Conservation (phyloP, 2,797 vertebrate genomes). For the Syndactyla subalaris region DNA sequence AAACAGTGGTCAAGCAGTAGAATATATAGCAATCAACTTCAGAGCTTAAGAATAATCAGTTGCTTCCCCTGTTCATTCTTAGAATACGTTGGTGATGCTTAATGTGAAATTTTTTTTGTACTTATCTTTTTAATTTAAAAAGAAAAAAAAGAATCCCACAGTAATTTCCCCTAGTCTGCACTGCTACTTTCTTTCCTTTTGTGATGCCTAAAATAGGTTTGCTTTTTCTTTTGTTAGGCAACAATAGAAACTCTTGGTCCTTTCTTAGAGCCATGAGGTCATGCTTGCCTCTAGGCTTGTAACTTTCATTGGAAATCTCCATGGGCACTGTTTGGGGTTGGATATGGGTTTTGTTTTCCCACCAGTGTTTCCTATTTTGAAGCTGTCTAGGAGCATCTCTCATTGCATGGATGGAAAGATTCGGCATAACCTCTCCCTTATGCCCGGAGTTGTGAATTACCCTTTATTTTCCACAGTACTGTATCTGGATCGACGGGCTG, state of each 20-base stretch:
- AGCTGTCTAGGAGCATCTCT: background rate
- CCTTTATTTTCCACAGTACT: slow-evolving; percentile 83
- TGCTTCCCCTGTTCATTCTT: background rate
- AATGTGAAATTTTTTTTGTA: background rate
- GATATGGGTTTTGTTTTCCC: background rate
- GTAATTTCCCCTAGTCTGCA: background rate
- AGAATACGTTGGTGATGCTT: background rate
- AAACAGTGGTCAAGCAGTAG: background rate
- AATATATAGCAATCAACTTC: background rate
- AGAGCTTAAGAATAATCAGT: background rate
- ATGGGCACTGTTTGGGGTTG: background rate
- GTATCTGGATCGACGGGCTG: slow-evolving; percentile 97
- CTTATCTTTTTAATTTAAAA: background rate
- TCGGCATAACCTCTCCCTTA: accelerated
- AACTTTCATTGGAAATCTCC: background rate
- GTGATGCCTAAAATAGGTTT: background rate
- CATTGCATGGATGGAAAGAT: background rate
- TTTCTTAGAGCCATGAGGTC: background rate
- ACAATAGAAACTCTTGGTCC: background rate
- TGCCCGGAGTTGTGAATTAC: background rate
- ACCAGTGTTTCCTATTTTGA: background rate
- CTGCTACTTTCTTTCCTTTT: background rate
- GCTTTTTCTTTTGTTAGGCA: background rate
- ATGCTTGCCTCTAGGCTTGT: background rate
- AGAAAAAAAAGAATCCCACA: background rate